Base-by-base conservation (phyloP, 2,797 vertebrate genomes). In the Rhyacichthys aspro region DNA sequence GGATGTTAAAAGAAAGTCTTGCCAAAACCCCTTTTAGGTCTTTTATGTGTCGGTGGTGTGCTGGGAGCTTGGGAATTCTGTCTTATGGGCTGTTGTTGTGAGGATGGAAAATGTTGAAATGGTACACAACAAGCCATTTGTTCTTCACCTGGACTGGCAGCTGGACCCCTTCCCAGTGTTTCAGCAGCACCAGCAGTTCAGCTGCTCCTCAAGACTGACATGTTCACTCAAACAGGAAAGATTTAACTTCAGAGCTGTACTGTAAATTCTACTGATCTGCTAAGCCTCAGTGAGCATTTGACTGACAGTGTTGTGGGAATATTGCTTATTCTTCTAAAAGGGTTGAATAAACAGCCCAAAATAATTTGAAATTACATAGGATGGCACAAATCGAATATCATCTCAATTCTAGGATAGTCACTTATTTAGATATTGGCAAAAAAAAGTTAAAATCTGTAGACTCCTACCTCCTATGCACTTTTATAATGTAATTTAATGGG, bases 121-220 rank as follows among this genome's bases (percentile, higher is more conserved):
- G 47, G 11, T 55, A 63, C 43, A 42, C 59, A 61, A 19, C 50
- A 33, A 67, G 32, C 16, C 43, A 62, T 72, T 72, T 67, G 49
- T 64, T 76, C 23, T 9, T 56, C 48, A 43, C 7, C 37, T 57
- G 34, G 55, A 45, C 11, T 7, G 23, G 37, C 48, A 57, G 56
- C 46, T 18, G 1, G 28, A 59, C 65, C 28, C 8, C 16, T 62
- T 57, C 39, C 52, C 43, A 62, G 34, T 43, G 33, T 9, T 39
- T 10, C 11, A 18, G 55, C 33, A 32, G 36, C 48, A 11, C n/a
- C 14, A 48, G 55, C 18, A 19, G 7, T 53, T 28, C 11, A 47
- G 15, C 16, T 38, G 7, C 18, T 70, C 43, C 43, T 33, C 48
- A 12, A 49, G 44, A 54, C 48, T 50, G 47, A 57, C 38, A 63